A percentile compares a stretch with the other conserved stretches of the same genome.
These are phyloP conservation scores for Physella acuta DNA, from an alignment of 1,140 invertebrate genomes.

Conservation along the genomic window DNA sequence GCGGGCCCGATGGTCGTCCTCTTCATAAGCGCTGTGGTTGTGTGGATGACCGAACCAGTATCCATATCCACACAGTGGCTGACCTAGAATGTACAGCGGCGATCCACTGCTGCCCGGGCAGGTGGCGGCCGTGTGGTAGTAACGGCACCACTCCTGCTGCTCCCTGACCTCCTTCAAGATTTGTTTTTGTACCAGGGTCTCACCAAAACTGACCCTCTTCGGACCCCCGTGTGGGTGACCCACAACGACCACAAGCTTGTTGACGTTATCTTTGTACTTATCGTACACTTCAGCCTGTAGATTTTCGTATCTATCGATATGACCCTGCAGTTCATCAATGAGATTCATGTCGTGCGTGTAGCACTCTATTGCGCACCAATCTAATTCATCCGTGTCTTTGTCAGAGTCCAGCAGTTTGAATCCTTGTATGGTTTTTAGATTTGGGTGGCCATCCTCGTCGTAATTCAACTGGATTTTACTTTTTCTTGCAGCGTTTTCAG, in stretches of 20 bases:
- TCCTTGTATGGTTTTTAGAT: too few species aligned
- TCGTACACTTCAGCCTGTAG: background rate
- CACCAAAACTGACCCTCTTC: background rate
- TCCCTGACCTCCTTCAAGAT: background rate
- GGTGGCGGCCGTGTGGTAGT: background rate
- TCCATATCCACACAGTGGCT: background rate
- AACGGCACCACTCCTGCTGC: constrained; percentile 1
- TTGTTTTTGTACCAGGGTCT: background rate
- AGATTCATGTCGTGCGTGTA: background rate
- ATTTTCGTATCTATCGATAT: background rate
- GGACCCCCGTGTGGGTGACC: constrained; percentile 6
- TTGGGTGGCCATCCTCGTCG: background rate
- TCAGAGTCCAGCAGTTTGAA: background rate
- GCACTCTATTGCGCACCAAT: constrained; percentile 10
- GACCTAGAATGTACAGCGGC: background rate
- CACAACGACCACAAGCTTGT: background rate
- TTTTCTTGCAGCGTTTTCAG: background rate
- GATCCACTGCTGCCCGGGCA: constrained; percentile 8
- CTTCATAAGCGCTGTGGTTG: background rate
- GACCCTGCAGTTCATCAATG: background rate
- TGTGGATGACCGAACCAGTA: constrained; percentile 10
- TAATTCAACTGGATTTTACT: background rate
- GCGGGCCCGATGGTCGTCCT: background rate
- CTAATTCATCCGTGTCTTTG: background rate
- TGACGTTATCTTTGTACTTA: background rate